Evolutionary conservation across 37 sponge, comb jelly and placozoan species (phyloP), one percentile per base, ranked within the genome.

Genomic region (Tethya wilhelma): DNA sequence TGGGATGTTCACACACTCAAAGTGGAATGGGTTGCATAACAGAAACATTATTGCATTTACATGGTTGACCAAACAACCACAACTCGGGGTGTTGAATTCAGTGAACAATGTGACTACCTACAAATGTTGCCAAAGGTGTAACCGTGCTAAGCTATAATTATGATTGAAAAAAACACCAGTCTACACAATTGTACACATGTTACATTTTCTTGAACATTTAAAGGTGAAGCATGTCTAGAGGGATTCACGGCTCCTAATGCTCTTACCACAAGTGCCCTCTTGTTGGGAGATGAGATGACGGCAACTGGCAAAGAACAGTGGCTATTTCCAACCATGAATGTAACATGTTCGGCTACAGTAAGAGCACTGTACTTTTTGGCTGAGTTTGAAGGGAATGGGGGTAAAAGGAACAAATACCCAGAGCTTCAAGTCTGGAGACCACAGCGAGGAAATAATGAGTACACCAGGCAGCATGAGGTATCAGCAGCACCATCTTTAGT

Each of bases 381-480:
- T 9, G 56, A 72, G 33, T 53, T 7, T 8, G 19, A n/a, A 5
- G 33, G 31, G 25, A 56, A 33, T 30, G 36, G 56, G 32, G n/a
- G n/a, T n/a, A n/a, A n/a, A n/a, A n/a, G n/a, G n/a, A 49, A 72
- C n/a, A 22, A 28, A 1, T 55, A 55, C 56, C 73, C 73, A 26
- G 56, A 72, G 31, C 56, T 72, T 32, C 73, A 72, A 31, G 33
- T 72, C 20, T 72, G 73, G 73, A 72, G 73, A 46, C 26, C 55
- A 44, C 11, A 32, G 33, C 14, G 9, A 7, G 7, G 7, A 14
- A 26, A 3, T 44, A 23, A 49, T 7, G 20, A 25, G 2, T 72
- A 72, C 33, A 23, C 42, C 4, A 49, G 2, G 19, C 2, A 53
- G 1, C 73, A 49, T 53, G 9, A 6, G 1, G 29, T 31, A 49